phyloP scores from a whole-genome alignment of 2,113 vertebrate genomes.

The Fukomys damarensis region DNA sequence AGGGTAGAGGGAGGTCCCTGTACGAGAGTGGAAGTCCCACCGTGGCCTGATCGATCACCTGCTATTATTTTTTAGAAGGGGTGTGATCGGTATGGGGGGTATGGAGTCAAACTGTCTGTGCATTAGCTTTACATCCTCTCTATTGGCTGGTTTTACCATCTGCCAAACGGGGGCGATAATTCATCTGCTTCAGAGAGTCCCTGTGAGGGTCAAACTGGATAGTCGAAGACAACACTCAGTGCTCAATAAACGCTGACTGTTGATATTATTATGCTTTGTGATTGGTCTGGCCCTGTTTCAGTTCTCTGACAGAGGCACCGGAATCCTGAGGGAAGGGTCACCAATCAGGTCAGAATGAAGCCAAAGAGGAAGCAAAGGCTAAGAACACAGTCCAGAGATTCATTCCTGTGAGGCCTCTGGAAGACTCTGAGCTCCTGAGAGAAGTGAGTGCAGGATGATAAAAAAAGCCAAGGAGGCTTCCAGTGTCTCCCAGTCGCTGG shows the following conservation, averaged over 20 bases:
- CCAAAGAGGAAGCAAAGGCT: background rate
- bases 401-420: background rate
- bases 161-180: background rate
- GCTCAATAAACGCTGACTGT: background rate
- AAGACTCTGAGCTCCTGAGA: background rate
- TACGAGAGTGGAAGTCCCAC: background rate
- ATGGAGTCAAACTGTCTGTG: background rate
- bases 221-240: background rate
- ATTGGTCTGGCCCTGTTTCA: background rate
- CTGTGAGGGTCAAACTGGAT: background rate
- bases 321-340: background rate
- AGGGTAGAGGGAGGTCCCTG: background rate
- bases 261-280: background rate
- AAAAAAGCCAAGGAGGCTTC: background rate
- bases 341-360: background rate
- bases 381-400: background rate
- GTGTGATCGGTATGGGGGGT: background rate
- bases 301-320: background rate
- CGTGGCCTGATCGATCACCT: background rate
- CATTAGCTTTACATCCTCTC: background rate
- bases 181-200: background rate
- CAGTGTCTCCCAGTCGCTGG: accelerated
- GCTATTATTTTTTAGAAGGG: background rate
- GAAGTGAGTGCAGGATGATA: background rate
- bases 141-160: background rate